These are phyloP conservation scores for Tauraco hartlaubi DNA, from an alignment of 2,797 vertebrate species.

Conservation along the genomic window DNA sequence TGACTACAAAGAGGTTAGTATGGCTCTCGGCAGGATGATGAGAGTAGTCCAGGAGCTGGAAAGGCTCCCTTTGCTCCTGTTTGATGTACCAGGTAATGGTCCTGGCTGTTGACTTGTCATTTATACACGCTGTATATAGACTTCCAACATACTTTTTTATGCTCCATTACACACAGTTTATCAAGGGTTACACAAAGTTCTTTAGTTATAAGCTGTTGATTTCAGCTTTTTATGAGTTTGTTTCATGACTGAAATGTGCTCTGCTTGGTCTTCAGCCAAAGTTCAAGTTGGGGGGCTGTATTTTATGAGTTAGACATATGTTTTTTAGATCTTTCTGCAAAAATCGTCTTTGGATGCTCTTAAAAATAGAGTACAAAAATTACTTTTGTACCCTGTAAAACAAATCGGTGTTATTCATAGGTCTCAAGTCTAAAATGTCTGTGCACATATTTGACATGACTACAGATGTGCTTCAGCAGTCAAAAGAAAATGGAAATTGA, in stretches of 20 bases:
- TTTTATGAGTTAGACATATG: not conserved
- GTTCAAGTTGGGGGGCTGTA: not conserved
- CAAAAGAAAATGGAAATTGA: not conserved
- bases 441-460: not conserved
- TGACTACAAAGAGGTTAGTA: not conserved
- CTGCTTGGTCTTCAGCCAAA: not conserved
- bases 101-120: not conserved
- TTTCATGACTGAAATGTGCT: not conserved
- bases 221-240: not conserved
- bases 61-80: not conserved
- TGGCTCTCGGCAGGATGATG: not conserved
- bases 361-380: not conserved
- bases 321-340: not conserved
- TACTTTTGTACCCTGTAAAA: not conserved
- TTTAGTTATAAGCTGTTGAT: not conserved
- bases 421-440: not conserved
- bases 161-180: not conserved
- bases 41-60: not conserved
- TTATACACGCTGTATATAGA: not conserved
- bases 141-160: not conserved
- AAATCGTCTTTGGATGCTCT: not conserved
- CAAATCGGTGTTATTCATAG: not conserved
- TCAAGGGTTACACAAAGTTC: slow-evolving; percentile 2
- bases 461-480: not conserved
- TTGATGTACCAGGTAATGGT: not conserved